phyloP scores from a whole-genome alignment of 2,888 invertebrate species.

The Linnaemya tessellans region DNA sequence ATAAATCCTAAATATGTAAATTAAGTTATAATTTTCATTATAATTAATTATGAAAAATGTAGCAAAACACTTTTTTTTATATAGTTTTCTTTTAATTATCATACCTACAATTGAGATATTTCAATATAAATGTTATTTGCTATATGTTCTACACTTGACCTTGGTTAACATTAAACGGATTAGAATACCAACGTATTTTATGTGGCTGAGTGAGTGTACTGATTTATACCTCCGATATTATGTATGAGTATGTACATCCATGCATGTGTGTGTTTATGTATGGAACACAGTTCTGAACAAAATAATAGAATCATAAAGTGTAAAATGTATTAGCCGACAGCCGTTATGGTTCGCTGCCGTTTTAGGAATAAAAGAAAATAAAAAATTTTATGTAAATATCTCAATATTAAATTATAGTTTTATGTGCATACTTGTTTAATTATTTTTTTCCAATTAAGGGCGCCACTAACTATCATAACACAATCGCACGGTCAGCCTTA shows the following conservation, averaged over 20 bases:
- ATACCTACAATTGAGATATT: background rate
- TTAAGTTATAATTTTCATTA: background rate
- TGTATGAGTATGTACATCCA: background rate
- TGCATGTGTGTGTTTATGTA: background rate
- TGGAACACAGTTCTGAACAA: slow-evolving; percentile 3
- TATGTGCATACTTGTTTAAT: no score
- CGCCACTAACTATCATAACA: no score
- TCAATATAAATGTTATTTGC: background rate
- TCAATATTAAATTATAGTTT: no score
- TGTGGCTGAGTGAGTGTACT: background rate
- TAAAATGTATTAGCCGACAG: background rate
- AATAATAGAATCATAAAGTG: background rate
- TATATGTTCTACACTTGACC: slow-evolving; percentile 60
- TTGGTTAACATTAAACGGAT: slow-evolving; percentile 64
- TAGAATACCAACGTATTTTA: slow-evolving; percentile 32
- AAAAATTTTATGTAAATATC: no score
- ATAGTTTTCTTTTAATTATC: background rate
- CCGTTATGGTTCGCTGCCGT: no score
- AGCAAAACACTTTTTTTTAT: background rate
- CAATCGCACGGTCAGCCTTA: no score
- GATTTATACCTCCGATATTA: background rate
- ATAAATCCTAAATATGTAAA: slow-evolving; percentile 2
- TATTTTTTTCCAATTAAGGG: no score
- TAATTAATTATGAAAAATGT: background rate
- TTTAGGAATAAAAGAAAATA: no score